Conservation (phyloP, 1,140 invertebrate species). For the Andricus grossulariae region DNA sequence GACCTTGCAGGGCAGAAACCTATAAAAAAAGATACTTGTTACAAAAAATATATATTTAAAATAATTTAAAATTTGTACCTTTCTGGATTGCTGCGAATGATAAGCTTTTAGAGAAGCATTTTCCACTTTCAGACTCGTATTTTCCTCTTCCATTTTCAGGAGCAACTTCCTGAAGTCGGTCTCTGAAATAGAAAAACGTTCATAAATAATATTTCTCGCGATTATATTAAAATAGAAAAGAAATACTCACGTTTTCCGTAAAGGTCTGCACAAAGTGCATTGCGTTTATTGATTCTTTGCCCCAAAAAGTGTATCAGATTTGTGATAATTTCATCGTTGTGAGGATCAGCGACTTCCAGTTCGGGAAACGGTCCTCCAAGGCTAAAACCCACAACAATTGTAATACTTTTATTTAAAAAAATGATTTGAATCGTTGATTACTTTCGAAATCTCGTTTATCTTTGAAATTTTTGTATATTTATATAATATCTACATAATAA, state of each 20-base stretch:
- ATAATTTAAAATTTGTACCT: conserved; percentile 62
- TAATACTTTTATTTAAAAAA: too few relatives aligned
- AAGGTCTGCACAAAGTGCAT: conserved; percentile 72
- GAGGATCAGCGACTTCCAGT: conserved; percentile 81
- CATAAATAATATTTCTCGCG: neutral
- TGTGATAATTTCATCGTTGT: conserved; percentile 80
- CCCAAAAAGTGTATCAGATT: conserved; percentile 83
- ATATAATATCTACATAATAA: too few relatives aligned
- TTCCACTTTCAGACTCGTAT: conserved; percentile 80
- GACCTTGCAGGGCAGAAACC: conserved; percentile 73
- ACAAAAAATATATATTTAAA: conserved; percentile 13
- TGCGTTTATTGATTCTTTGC: conserved; percentile 81
- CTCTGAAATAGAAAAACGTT: conserved; percentile 68
- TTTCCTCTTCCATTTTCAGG: conserved; percentile 82
- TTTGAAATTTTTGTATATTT: too few relatives aligned
- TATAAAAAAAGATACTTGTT: conserved; percentile 40
- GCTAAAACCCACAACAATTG: conserved; percentile 43
- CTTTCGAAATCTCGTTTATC: too few relatives aligned
- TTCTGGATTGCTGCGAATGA: conserved; percentile 79
- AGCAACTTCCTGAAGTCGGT: conserved; percentile 80
- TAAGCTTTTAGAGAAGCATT: conserved; percentile 79
- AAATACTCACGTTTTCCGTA: conserved; percentile 73
- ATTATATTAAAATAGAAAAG: neutral
- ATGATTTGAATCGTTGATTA: too few relatives aligned
- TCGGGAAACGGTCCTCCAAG: conserved; percentile 80